Evolutionary conservation across 2,113 vertebrate species (phyloP), one percentile per base, ranked within the genome.

Genomic region (Lota lota): DNA sequence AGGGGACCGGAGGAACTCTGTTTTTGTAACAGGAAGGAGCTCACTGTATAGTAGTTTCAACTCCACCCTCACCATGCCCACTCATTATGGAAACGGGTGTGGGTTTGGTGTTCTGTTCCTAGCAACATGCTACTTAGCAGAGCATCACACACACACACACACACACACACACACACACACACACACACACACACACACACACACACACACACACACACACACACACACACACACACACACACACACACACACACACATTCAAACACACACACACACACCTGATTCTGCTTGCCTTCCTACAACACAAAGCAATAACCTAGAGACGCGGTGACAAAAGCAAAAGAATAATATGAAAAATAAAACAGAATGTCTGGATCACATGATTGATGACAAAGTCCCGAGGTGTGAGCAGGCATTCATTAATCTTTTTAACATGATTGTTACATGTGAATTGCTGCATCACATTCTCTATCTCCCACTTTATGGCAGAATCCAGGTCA

Each of bases 391-490:
- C 63, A 24, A 21, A 47, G 33, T 22, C 70, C 66, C 73, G 65
- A 18, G 66, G 66, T 28, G 67, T 68, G 72, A 69, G 67, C 72
- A 67, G 79, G 69, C 74, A 72, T 67, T 24, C 4, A 40, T 51
- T 72, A 72, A 78, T 65, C 62, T 76, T 84, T 81, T 47, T 73
- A 17, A 69, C 77, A 72, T 47, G 81, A 82, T 81, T 84, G 82
- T 74, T 68, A 73, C 47, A 65, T 68, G 78, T 72, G 78, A 74
- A 80, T 81, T 79, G 66, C 80, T 72, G 33, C n/a, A 65, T 78
- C 68, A 67, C 68, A 66, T 40, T n/a, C 59, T 61, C 53, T 21
- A 5, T 22, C 57, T 66, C 51, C 66, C 6, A 18, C 60, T 3
- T 77, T 17, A 78, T 67, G 64, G n/a, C 66, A 60, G 24, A 53